Conservation (phyloP, 2,888 invertebrate species). For the Lepidochitona cinerea region DNA sequence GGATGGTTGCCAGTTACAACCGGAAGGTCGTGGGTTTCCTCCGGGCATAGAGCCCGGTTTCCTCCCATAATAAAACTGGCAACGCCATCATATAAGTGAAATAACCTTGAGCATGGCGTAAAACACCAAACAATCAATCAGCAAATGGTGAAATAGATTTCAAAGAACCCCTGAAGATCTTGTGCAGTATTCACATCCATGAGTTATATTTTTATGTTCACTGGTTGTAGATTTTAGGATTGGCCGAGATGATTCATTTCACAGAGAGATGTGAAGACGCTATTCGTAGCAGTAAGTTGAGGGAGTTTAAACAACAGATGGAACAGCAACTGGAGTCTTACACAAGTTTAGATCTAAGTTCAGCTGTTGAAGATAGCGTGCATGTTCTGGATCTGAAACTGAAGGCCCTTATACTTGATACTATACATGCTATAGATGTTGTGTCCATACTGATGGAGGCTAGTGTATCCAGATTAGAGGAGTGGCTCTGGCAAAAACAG, state of each 20-base stretch:
- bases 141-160: too few species aligned
- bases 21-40: too few species aligned
- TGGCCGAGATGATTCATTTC: slow-evolving; percentile 88
- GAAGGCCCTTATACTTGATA: slow-evolving; percentile 92
- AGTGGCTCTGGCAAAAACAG: slow-evolving; percentile 98
- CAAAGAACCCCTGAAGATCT: too few species aligned
- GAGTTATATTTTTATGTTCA: too few species aligned
- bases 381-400: slow-evolving; percentile 85
- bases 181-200: too few species aligned
- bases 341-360: slow-evolving; percentile 66
- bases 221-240: slow-evolving; percentile 81
- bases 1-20: too few species aligned
- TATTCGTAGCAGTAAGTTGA: slow-evolving; percentile 76
- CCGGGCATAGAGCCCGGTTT: too few species aligned
- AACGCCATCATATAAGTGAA: too few species aligned
- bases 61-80: too few species aligned
- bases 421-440: slow-evolving; percentile 90
- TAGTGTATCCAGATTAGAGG: slow-evolving; percentile 77
- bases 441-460: slow-evolving; percentile 82
- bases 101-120: too few species aligned
- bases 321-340: slow-evolving; percentile 71
- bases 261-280: slow-evolving; percentile 88
- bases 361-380: slow-evolving; percentile 43
- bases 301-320: slow-evolving; percentile 65
- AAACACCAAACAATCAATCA: too few species aligned